Evolutionary conservation across 1,140 invertebrate species (phyloP), one percentile per base, ranked within the genome.

Genomic region (Oncopeltus fasciatus): DNA sequence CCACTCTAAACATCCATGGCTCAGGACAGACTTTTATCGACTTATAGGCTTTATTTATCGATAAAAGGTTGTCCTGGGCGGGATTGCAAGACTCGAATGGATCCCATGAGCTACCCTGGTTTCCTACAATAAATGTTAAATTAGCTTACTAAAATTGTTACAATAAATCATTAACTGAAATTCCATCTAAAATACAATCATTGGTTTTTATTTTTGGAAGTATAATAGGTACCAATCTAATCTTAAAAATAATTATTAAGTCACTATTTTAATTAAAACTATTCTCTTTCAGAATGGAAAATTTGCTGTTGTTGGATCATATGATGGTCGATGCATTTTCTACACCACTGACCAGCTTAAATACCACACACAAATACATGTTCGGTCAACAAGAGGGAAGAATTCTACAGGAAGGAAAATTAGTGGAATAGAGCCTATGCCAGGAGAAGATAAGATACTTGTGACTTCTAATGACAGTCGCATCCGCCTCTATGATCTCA

Each of bases 391-490:
- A 0, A 77, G 93, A 38, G 94, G 95, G 0, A 94, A 95, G 70
- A 98, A 98, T 77, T 85, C 92, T 0, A 88, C 86, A 29, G 94
- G 94, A 0, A 75, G 92, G 14, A 98, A 98, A 74, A 96, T 99
- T 14, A 96, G 91, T 70, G 95, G 95, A 1, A 95, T 99, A 67
- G 95, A 97, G 76, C 89, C 92, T 0, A 89, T 96, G 86, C 92
- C 92, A 0, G 92, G 91, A 2, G 92, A 96, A 74, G 92, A 96
- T 70, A 96, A 96, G 76, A 92, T 99, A 60, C 74, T 99, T 4
- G 91, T 99, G 0, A 98, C 96, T 0, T 98, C 95, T 0, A 99
- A 99, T 74, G 96, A 99, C 71, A 98, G 94, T 67, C 79, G 96
- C 11, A 95, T 99, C 61, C 81, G 96, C 29, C 78, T 99, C 0